Evolutionary conservation across 2,888 invertebrate species (phyloP).

Genomic region (Mythimna pallens): DNA sequence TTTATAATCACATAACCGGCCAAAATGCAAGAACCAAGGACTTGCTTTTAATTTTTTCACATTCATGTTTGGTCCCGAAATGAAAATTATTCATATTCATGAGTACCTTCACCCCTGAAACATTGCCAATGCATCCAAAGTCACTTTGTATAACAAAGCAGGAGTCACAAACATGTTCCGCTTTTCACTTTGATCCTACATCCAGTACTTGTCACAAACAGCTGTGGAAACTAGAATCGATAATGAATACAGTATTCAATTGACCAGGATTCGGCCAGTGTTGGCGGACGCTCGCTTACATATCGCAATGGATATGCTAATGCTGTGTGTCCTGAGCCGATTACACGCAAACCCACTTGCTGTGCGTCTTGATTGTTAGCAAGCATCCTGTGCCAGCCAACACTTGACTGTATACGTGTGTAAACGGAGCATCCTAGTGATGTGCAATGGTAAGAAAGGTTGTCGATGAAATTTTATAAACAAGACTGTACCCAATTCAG

Average conservation of each 20-base stretch:
- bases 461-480: not conserved
- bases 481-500: not conserved
- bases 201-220: constrained; percentile 22
- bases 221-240: constrained; percentile 62
- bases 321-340: constrained; percentile 77
- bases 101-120: not conserved
- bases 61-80: not conserved
- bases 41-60: not conserved
- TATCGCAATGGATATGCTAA: constrained; percentile 79
- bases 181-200: constrained; percentile 5
- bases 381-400: constrained; percentile 60
- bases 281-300: constrained; percentile 66
- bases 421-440: constrained; percentile 43
- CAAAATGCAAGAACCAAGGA: not conserved
- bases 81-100: not conserved
- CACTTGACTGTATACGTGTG: constrained; percentile 52
- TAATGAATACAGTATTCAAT: constrained; percentile 73
- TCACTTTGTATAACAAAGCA: not conserved
- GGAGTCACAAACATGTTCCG: constrained; percentile 4
- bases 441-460: not conserved
- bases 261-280: constrained; percentile 53
- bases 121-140: not conserved
- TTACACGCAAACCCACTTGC: constrained; percentile 83
- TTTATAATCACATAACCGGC: not conserved
- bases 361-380: constrained; percentile 73